Evolutionary conservation across 2,797 vertebrate species (phyloP), one percentile per base, ranked within the genome.

Genomic region (Esox masquinongy): DNA sequence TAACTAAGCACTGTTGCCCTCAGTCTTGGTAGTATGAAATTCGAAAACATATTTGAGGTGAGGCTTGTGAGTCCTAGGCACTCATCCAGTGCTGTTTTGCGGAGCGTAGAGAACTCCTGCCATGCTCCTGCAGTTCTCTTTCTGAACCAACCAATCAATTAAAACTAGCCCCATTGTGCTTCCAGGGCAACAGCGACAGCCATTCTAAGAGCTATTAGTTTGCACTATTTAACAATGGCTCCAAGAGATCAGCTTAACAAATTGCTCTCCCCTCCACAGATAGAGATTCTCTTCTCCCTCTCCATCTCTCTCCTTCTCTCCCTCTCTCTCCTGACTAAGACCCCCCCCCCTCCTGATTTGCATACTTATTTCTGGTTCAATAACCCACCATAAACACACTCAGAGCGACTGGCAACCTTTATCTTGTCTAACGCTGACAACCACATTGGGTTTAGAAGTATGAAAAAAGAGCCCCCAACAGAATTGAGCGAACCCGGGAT

Each of bases 361-460:
- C 2, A 2, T 39, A 50, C 36, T 73, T 24, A 26, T 70, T 72
- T 85, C 69, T 72, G 72, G 69, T 80, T 82, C 79, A 79, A 53
- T 75, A 85, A 78, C 49, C 82, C 9, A 0, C 76, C 47, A 74
- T 22, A 78, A 79, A 79, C 70, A 77, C 69, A 74, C 63, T 61
- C 53, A 5, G 39, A 80, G 39, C 76, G 82, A 82, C 81, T 80
- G 0, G 49, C 19, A 75, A 59, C 31, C 82, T 67, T 80, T 56
- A 59, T 51, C 24, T 26, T 79, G 79, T 50, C 80, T 64, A 73
- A 79, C 70, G 68, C 79, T 78, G 79, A 76, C 66, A 77, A 72
- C 72, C 82, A 87, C 82, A 83, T 50, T 72, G 74, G 36, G 82
- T 77, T 78, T 80, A 78, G n/a, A 59, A 59, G 56, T 59, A 11